phyloP scores from a whole-genome alignment of 2,888 invertebrate species.

The Drosophila hamatofila region DNA sequence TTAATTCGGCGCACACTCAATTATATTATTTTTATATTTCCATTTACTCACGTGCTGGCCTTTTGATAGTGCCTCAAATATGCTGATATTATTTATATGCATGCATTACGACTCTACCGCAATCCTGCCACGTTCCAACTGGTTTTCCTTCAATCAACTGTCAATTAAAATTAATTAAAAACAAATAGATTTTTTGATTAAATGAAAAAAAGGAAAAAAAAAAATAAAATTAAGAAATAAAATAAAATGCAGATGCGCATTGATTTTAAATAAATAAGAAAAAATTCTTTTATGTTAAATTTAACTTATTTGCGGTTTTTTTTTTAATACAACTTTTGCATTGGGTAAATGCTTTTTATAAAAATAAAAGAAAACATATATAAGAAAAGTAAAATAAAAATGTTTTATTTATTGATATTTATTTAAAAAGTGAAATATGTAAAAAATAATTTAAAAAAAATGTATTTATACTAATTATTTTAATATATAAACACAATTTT shows the following conservation, averaged over 20 bases:
- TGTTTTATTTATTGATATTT: too few relatives aligned
- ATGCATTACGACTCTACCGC: conserved; percentile 1
- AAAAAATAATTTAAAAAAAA: too few relatives aligned
- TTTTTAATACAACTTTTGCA: background rate
- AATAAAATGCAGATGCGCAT: background rate
- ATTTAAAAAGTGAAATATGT: too few relatives aligned
- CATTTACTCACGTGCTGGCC: conserved; percentile 16
- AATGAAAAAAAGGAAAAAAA: background rate
- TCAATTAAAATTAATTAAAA: conserved; percentile 8
- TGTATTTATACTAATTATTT: too few relatives aligned
- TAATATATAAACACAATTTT: too few relatives aligned
- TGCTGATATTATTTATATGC: conserved; percentile 6
- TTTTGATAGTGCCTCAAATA: conserved; percentile 17
- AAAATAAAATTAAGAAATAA: too few relatives aligned
- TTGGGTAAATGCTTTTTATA: too few relatives aligned
- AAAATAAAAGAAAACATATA: too few relatives aligned
- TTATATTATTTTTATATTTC: conserved; percentile 35
- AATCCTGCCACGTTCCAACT: conserved; percentile 2
- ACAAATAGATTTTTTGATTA: conserved; percentile 1
- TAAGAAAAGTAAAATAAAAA: too few relatives aligned
- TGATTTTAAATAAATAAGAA: background rate
- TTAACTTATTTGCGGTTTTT: background rate
- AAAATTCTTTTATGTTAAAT: background rate
- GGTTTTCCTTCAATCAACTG: background rate
- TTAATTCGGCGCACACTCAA: conserved; percentile 26